Base-by-base conservation (phyloP, 2,888 invertebrate genomes). In the Oegoconia quadripuncta region DNA sequence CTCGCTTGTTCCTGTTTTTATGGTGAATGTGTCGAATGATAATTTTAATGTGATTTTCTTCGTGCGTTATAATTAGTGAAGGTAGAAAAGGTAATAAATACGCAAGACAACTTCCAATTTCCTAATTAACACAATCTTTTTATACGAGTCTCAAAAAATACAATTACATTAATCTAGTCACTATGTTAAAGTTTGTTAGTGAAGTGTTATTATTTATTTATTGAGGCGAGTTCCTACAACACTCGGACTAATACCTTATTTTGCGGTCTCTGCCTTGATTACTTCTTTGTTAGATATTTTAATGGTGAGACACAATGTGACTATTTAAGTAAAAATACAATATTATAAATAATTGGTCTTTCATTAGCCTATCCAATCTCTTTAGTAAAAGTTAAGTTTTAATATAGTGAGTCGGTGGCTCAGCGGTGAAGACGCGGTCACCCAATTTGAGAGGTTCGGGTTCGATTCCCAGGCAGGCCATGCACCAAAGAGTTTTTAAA, bases 181-280 rank as follows among this genome's bases (percentile, higher is more conserved):
- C 76, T 76, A 80, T 56, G 60, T 68, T 69, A 72, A 78, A 71
- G 74, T 80, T 80, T 81, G 74, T 78, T 83, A 81, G 76, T 71
- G 73, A 70, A 67, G 42, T 48, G 59, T 68, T 65, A 63, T 71
- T 76, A 71, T 60, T 60, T 61, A 73, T 68, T 74, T 67, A 71
- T 58, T 66, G 62, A 40, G 52, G 55, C 70, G 69, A 77, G 76
- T 77, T 77, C 77, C 82, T 79, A 71, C 65, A 59, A 64, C 57
- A 62, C 59, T 77, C 75, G 74, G 69, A 74, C 72, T 78, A 76
- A 77, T 74, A 65, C 64, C 60, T 61, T 64, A 60, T 53, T 59
- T 59, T 52, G 69, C 68, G 70, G 79, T 75, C 70, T 78, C 73
- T 74, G 52, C 65, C 74, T 66, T 70, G 58, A 62, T 67, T 65